Evolutionary conservation across 2,888 invertebrate species (phyloP).

Genomic region (Lithosia quadra): DNA sequence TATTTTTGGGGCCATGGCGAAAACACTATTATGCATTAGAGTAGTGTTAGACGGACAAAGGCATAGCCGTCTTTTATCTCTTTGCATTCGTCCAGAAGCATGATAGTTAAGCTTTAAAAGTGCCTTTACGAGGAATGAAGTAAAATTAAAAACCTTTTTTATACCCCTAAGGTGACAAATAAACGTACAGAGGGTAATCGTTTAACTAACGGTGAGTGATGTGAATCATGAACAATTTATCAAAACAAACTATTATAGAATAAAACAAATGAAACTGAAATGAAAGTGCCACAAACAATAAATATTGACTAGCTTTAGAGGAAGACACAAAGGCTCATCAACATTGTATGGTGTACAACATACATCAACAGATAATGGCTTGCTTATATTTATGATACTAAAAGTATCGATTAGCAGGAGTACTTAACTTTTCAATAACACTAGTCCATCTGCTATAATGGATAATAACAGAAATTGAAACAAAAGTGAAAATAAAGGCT

Average conservation of each 20-base stretch:
- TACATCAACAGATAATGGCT: neutral
- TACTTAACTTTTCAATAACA: neutral
- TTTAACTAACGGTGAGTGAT: no score
- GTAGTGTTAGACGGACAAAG: no score
- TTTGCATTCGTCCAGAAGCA: no score
- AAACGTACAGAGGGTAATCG: no score
- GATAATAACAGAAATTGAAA: neutral
- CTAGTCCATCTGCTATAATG: neutral
- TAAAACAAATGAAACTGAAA: neutral
- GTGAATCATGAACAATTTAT: no score
- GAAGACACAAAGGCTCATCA: conserved; percentile 1
- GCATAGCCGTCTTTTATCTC: no score
- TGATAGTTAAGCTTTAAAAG: no score
- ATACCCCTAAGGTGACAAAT: no score
- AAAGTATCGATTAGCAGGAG: neutral
- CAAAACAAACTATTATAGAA: neutral
- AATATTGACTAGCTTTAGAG: neutral
- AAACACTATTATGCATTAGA: no score
- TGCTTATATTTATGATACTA: neutral
- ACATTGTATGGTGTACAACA: neutral
- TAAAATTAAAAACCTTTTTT: no score
- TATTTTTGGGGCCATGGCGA: no score
- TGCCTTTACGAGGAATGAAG: no score
- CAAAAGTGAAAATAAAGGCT: neutral
- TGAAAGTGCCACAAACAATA: neutral